Conservation (phyloP, 2,797 vertebrate species). For the Vireo griseus region DNA sequence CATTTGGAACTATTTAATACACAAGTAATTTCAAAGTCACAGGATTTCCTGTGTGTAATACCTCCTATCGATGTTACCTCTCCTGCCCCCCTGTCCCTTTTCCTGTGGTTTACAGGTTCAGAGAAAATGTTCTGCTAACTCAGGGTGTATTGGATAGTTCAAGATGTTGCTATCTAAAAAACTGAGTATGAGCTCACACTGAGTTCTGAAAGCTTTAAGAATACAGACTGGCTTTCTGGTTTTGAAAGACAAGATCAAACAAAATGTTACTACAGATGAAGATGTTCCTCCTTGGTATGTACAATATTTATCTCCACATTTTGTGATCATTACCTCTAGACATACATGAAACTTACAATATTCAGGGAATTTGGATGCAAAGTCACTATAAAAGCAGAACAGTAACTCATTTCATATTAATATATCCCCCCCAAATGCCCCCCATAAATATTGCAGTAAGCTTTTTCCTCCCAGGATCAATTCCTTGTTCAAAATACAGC, state of each 20-base stretch:
- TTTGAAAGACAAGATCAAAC: background rate
- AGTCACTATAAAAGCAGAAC: background rate
- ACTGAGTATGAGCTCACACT: background rate
- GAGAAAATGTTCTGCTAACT: constrained; percentile 1
- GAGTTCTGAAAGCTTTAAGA: constrained; percentile 4
- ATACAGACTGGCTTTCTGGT: background rate
- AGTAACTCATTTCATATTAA: background rate
- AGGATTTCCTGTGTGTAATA: background rate
- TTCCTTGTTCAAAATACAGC: background rate
- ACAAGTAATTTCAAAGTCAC: constrained; percentile 38
- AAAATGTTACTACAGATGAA: background rate
- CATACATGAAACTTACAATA: background rate
- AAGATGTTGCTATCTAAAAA: background rate
- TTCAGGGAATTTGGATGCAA: background rate
- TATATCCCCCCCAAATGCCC: background rate
- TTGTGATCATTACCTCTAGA: background rate
- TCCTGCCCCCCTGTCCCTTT: background rate
- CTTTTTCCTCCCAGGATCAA: background rate
- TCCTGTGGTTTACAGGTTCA: background rate
- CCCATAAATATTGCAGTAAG: background rate
- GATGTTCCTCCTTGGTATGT: background rate
- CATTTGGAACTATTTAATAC: background rate
- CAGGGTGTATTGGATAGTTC: background rate
- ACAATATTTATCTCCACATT: background rate
- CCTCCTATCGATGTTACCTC: constrained; percentile 1